Evolutionary conservation across 2,888 invertebrate species (phyloP), one percentile per base, ranked within the genome.

Genomic region (Hanleya hanleyi): DNA sequence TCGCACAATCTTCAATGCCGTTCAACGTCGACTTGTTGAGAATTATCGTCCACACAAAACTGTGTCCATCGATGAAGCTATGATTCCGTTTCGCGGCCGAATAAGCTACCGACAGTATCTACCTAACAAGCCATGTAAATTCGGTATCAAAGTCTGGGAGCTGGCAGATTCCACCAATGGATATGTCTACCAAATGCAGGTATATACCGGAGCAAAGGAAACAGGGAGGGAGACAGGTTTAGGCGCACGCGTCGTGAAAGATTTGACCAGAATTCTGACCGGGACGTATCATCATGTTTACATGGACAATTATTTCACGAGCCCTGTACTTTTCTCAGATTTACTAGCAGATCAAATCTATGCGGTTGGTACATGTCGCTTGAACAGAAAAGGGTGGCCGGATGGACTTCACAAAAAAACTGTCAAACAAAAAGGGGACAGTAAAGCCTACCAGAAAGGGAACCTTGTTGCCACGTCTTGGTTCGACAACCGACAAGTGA

Each of bases 271-370:
- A 29, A 36, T 49, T 33, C 41, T 61, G 9, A 22, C 22, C 5
- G 32, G 22, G 18, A 65, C 65, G 33, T 18, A 35, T 29, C 38
- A 47, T n/a, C 49, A 70, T 49, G 29, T 70, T 15, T 70, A 70
- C 32, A 33, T 49, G 36, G 70, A 66, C 47, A 66, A 70, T 50
- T 69, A 35, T 32, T 62, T 69, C 12, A 26, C 69, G 12, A 26
- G 38, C 18, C 67, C 41, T 7, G n/a, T 22, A 9, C 32, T 67
- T 12, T 67, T 41, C 0, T 22, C 32, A 18, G 33, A 33, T 41
- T 67, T 41, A 47, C 22, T 38, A 18, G 41, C 22, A 29, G 57
- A 57, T 32, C 22, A 57, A 57, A 57, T 57, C 29, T 57, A 57
- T 57, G 57, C 57, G 12, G 57, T 32, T 22, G 57, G 57, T 15